Conservation (phyloP, 2,797 vertebrate genomes). For the Buceros bicornis region DNA sequence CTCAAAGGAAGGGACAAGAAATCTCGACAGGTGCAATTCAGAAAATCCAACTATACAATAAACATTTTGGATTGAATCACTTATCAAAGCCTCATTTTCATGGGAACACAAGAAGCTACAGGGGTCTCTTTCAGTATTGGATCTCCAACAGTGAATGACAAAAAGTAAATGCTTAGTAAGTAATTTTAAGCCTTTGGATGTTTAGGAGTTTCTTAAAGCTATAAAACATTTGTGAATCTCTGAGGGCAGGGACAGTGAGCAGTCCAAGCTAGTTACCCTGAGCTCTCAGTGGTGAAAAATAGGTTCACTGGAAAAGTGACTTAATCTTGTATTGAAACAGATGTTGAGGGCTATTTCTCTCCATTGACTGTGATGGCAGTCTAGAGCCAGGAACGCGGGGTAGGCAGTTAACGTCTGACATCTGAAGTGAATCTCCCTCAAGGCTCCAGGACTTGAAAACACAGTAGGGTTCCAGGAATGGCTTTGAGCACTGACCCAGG, state of each 20-base stretch:
- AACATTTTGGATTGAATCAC: neutral
- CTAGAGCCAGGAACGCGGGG: neutral
- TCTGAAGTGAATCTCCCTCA: neutral
- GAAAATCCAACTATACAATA: neutral
- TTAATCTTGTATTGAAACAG: neutral
- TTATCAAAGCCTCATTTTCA: neutral
- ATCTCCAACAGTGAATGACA: neutral
- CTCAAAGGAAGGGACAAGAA: neutral
- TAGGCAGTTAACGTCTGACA: neutral
- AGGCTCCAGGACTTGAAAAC: neutral
- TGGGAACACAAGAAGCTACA: neutral
- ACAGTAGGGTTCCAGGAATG: neutral
- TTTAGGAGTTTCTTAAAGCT: neutral
- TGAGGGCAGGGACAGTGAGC: neutral
- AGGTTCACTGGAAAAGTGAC: neutral
- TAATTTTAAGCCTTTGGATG: neutral
- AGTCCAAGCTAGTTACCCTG: neutral
- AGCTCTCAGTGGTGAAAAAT: neutral
- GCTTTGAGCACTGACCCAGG: fast-evolving
- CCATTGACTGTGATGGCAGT: neutral
- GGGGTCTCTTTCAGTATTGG: neutral
- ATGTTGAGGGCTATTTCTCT: neutral
- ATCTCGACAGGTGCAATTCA: neutral
- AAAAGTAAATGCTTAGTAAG: neutral
- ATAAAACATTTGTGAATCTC: neutral